phyloP scores from a whole-genome alignment of 2,113 vertebrate genomes.

The Thamnaconus septentrionalis region DNA sequence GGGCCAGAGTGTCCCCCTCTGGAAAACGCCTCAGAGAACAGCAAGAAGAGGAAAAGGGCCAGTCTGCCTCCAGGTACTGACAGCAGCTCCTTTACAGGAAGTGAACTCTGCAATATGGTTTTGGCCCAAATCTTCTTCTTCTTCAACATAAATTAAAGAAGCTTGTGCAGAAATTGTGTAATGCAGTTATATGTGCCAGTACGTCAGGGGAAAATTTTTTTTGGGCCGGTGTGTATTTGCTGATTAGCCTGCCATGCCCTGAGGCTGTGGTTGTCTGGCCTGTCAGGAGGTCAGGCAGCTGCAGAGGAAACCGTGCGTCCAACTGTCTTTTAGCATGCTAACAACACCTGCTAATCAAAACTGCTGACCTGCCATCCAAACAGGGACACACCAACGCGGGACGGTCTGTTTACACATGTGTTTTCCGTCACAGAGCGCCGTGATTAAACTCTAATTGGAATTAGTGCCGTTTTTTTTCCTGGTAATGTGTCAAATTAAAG shows the following conservation, averaged over 20 bases:
- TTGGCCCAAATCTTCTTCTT: too few relatives aligned
- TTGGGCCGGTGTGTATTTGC: constrained; percentile 18
- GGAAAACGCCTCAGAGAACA: constrained; percentile 81
- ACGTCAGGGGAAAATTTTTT: constrained; percentile 3
- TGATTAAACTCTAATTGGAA: constrained; percentile 44
- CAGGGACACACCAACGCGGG: background rate
- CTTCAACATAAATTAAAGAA: too few relatives aligned
- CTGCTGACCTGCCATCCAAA: constrained; percentile 26
- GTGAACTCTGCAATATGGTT: too few relatives aligned
- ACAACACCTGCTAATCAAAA: constrained; percentile 62
- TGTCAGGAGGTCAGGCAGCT: constrained; percentile 65
- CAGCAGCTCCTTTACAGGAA: background rate
- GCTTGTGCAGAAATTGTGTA: too few relatives aligned
- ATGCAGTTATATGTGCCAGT: too few relatives aligned
- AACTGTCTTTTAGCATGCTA: constrained; percentile 57
- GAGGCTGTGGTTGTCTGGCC: constrained; percentile 49
- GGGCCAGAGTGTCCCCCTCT: constrained; percentile 76
- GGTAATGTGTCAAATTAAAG: constrained; percentile 55
- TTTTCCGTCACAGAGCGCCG: constrained; percentile 2
- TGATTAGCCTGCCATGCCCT: constrained; percentile 57
- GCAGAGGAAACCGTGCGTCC: constrained; percentile 41
- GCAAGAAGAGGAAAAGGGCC: constrained; percentile 86
- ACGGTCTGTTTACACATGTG: background rate
- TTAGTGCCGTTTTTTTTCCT: constrained; percentile 21
- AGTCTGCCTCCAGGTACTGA: constrained; percentile 81